These are phyloP conservation scores for Falco biarmicus DNA, from an alignment of 2,797 vertebrate species.

Conservation along the genomic window DNA sequence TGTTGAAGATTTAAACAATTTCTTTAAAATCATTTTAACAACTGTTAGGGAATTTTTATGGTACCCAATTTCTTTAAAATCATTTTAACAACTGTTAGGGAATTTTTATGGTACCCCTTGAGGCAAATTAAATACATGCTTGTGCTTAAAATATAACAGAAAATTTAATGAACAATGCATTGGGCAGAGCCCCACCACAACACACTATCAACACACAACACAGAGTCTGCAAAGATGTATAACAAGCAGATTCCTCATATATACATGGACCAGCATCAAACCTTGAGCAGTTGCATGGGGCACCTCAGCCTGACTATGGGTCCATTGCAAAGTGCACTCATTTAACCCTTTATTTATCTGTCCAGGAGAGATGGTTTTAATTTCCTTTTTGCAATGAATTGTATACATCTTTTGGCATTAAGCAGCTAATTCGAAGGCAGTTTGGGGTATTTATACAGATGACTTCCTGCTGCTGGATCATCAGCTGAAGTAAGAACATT, in stretches of 20 bases:
- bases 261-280: background rate
- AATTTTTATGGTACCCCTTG: background rate
- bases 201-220: rapidly evolving
- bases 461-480: background rate
- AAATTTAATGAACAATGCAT: background rate
- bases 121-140: rapidly evolving
- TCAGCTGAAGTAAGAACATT: background rate
- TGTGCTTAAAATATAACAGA: background rate
- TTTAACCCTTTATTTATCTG: background rate
- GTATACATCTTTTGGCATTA: rapidly evolving
- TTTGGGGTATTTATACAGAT: background rate
- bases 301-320: rapidly evolving
- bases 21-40: background rate
- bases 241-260: background rate
- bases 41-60: background rate
- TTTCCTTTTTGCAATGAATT: background rate
- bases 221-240: background rate
- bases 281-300: rapidly evolving
- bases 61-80: background rate
- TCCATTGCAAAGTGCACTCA: background rate
- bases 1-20: background rate
- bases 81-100: background rate
- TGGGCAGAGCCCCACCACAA: background rate
- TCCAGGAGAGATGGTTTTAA: background rate
- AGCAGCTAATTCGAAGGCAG: background rate